Evolutionary conservation across 2,797 vertebrate genomes (phyloP), one percentile per base, ranked within the genome.

Genomic region (Choloepus didactylus): DNA sequence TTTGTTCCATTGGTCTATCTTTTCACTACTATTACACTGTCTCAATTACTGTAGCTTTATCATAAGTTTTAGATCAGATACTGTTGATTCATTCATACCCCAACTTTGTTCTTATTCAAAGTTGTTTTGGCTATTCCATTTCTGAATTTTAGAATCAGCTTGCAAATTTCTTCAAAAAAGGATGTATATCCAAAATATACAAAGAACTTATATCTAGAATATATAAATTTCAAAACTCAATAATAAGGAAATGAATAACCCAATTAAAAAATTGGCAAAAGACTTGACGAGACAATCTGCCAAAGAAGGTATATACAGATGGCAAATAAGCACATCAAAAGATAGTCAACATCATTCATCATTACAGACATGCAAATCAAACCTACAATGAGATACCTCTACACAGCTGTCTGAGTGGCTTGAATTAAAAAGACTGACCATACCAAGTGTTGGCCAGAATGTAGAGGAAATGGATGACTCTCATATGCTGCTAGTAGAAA

Each of bases 81-180:
- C 0, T 70, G 7, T 51, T 49, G 16, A 60, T 8, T 38, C 35
- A 18, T 51, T 46, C 46, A 27, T n/a, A 21, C 41, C 64, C 31
- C 27, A 49, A 27, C 60, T 81, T 75, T 18, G 18, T 87, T 85
- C 38, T 66, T 41, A 49, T 85, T 93, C 66, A 69, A 60, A 94
- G 66, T 66, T 72, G 9, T 87, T 59, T 64, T 46, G 38, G 16
- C 81, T 86, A 29, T 46, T 70, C 25, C 38, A 10, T 86, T 95
- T 95, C 49, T 38, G 54, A 89, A 51, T 67, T 35, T 89, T 94
- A 94, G 38, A 79, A 73, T 83, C n/a, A 60, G 23, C 62, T 81
- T 91, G 60, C 93, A 9, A 89, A 87, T 75, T 69, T 76, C 9
- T 87, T 96, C 21, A 49, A 29, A 77, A 77, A 89, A 87, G 31